Percentiles rank a stretch among this genome's conserved stretches.
Evolutionary conservation across 2,888 invertebrate species (phyloP).

Genomic region (Caenorhabditis sp.): DNA sequence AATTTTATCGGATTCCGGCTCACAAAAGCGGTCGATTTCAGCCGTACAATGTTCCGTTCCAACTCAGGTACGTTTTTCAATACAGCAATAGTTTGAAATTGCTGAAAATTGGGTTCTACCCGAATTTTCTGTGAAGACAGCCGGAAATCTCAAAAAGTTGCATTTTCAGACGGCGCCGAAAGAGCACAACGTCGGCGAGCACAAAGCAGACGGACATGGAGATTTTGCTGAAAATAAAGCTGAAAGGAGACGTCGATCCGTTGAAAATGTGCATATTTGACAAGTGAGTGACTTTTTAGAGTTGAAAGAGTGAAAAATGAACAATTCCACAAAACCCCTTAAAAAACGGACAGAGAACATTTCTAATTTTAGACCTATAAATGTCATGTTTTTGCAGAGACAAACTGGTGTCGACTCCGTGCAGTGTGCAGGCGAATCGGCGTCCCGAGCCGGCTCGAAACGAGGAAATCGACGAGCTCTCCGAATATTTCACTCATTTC

Average conservation of each 20-base stretch:
- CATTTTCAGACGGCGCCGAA: constrained; percentile 48
- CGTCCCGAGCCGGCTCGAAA: constrained; percentile 45
- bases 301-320: background rate
- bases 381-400: constrained; percentile 38
- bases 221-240: constrained; percentile 24
- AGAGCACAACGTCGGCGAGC: background rate
- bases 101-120: background rate
- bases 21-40: constrained; percentile 29
- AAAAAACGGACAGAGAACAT: constrained; percentile 3
- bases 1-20: constrained; percentile 15
- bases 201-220: constrained; percentile 16
- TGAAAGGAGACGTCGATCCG: constrained; percentile 59
- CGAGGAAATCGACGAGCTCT: constrained; percentile 70
- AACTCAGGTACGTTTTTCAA: constrained; percentile 21
- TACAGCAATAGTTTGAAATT: background rate
- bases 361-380: background rate
- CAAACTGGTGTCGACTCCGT: constrained; percentile 44
- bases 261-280: constrained; percentile 58
- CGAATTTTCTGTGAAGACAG: no score
- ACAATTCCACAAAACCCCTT: background rate
- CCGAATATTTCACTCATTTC: constrained; percentile 72
- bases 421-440: constrained; percentile 63
- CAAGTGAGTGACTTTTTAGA: constrained; percentile 35
- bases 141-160: no score
- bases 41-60: constrained; percentile 40